These are phyloP conservation scores for Tetragonula clypearis DNA, from an alignment of 1,140 invertebrate genomes.

Conservation along the genomic window DNA sequence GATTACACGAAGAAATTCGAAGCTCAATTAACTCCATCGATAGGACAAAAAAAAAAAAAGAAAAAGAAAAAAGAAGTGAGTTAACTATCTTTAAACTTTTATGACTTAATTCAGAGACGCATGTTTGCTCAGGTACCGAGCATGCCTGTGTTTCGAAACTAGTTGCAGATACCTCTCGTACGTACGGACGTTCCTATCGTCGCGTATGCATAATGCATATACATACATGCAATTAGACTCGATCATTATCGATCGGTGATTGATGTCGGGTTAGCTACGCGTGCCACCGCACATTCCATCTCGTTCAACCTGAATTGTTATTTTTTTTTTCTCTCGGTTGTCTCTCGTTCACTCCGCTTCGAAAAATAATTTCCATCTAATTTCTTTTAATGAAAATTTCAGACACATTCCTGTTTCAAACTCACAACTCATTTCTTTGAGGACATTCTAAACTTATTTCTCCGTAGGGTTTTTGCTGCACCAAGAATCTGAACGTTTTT, in stretches of 20 bases:
- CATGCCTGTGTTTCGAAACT: slow-evolving; percentile 25
- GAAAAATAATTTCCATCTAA: neutral
- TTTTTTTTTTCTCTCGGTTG: neutral
- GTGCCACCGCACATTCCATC: neutral
- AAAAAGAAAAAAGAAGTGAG: neutral
- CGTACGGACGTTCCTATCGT: slow-evolving; percentile 5
- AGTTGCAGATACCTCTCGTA: slow-evolving; percentile 4
- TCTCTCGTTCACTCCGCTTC: neutral
- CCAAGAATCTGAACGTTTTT: too few relatives aligned
- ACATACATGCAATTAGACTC: slow-evolving; percentile 14
- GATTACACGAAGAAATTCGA: neutral
- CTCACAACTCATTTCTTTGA: neutral
- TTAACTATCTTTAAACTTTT: neutral
- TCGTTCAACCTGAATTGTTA: neutral
- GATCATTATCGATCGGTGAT: slow-evolving; percentile 33
- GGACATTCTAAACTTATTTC: neutral
- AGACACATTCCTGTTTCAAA: too few relatives aligned
- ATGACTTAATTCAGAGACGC: neutral
- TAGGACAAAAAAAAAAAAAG: too few relatives aligned
- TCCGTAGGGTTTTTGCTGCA: neutral
- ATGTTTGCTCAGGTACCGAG: neutral
- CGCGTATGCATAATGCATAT: slow-evolving; percentile 21
- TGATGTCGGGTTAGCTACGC: neutral
- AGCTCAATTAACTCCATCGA: neutral
- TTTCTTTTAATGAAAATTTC: too few relatives aligned